Percentiles rank a stretch among this genome's conserved stretches.
These are phyloP conservation scores for Eilema griseolum DNA, from an alignment of 2,888 invertebrate genomes.

Conservation along the genomic window DNA sequence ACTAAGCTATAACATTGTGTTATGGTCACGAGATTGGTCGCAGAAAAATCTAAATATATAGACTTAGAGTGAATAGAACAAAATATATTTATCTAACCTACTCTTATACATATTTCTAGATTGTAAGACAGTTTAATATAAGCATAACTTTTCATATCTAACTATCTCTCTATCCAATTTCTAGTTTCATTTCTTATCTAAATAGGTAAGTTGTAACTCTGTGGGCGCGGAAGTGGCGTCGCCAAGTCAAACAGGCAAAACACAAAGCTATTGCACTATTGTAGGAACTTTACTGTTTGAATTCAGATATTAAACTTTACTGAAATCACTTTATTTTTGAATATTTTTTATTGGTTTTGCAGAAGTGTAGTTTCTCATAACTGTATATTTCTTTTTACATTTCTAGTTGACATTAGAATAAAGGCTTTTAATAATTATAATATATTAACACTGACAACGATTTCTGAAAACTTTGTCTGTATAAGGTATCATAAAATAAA, in stretches of 20 bases:
- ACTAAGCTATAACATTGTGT: too few relatives aligned
- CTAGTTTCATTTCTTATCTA: conserved; percentile 5
- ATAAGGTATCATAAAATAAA: too few relatives aligned
- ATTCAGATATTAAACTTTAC: not conserved
- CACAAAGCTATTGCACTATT: not conserved
- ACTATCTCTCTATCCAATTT: not conserved
- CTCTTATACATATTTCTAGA: not conserved
- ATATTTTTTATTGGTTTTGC: not conserved
- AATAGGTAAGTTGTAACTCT: not conserved
- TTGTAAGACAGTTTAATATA: not conserved
- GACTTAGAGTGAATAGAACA: not conserved
- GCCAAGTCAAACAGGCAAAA: conserved; percentile 3
- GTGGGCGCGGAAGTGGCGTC: too few relatives aligned
- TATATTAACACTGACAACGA: too few relatives aligned
- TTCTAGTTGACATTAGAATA: too few relatives aligned
- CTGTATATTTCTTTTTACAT: too few relatives aligned
- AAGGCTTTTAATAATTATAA: too few relatives aligned
- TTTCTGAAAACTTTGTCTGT: too few relatives aligned
- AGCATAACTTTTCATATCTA: conserved; percentile 2
- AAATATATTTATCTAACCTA: not conserved
- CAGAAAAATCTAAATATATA: too few relatives aligned
- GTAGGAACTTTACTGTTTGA: not conserved
- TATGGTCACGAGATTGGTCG: too few relatives aligned
- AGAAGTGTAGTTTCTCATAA: too few relatives aligned
- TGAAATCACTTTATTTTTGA: not conserved